Evolutionary conservation across 2,797 vertebrate genomes (phyloP).

Genomic region (Spheniscus humboldti): DNA sequence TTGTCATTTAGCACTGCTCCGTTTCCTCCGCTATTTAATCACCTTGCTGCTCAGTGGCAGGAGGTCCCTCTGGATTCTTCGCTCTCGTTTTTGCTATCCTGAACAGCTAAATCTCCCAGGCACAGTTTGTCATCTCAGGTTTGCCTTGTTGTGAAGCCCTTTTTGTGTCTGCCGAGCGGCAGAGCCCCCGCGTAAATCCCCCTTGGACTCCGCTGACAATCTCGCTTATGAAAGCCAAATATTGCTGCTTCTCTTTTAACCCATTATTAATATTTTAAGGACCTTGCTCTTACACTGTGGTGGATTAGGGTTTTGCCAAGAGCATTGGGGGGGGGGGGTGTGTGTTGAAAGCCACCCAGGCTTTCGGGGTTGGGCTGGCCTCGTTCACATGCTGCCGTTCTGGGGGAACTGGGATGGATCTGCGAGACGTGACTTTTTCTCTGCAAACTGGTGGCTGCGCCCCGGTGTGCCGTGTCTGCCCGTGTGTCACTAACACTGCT

Average conservation of each 20-base stretch:
- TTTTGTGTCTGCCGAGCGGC: not conserved
- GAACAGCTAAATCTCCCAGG: not conserved
- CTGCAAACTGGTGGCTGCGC: accelerated
- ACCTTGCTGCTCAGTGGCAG: not conserved
- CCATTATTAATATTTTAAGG: not conserved
- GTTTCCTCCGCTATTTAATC: not conserved
- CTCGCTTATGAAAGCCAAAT: not conserved
- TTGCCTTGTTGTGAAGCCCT: not conserved
- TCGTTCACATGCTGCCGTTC: not conserved
- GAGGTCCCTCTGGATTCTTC: conserved; percentile 4
- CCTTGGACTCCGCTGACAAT: not conserved
- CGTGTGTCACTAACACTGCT: accelerated
- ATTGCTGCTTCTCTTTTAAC: not conserved
- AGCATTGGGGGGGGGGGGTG: not conserved
- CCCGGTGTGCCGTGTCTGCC: accelerated
- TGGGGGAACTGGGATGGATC: not conserved
- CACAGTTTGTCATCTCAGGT: conserved; percentile 3
- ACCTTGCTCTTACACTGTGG: not conserved
- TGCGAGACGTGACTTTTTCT: not conserved
- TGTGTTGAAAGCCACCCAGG: not conserved
- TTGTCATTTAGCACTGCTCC: not conserved
- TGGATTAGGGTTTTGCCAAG: not conserved
- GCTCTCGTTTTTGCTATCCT: not conserved
- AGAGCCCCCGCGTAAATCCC: not conserved
- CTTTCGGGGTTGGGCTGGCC: not conserved